phyloP scores from a whole-genome alignment of 2,888 invertebrate genomes.

The Polymixis lichenea region DNA sequence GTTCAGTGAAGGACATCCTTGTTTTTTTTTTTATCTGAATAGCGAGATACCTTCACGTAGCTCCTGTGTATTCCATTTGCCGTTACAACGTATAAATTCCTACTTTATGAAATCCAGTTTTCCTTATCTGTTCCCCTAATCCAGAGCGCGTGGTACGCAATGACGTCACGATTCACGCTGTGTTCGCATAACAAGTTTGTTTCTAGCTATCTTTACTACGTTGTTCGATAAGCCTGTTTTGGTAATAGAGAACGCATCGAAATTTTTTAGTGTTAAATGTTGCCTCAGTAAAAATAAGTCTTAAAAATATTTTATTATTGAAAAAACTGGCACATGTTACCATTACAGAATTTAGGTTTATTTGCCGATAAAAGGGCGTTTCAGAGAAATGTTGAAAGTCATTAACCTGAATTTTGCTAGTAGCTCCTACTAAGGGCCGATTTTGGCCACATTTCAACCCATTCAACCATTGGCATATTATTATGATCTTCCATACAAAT shows the following conservation, averaged over 20 bases:
- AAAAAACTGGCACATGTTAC: slow-evolving; percentile 21
- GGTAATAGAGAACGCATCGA: slow-evolving; percentile 4
- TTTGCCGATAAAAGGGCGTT: slow-evolving; percentile 49
- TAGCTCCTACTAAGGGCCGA: slow-evolving; percentile 17
- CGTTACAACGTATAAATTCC: slow-evolving; percentile 42
- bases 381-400: slow-evolving; percentile 35
- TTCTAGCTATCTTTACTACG: slow-evolving; percentile 42
- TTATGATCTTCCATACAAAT: slow-evolving; percentile 13
- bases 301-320: slow-evolving; percentile 21
- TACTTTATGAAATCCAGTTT: slow-evolving; percentile 58
- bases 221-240: slow-evolving; percentile 52
- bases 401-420: slow-evolving; percentile 52
- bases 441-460: slow-evolving; percentile 42
- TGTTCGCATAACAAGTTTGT: slow-evolving; percentile 60
- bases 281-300: slow-evolving; percentile 8
- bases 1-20: slow-evolving; percentile 2
- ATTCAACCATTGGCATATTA: slow-evolving; percentile 12
- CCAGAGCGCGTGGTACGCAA: slow-evolving; percentile 50
- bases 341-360: slow-evolving; percentile 51
- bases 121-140: slow-evolving; percentile 63
- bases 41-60: not conserved
- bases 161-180: slow-evolving; percentile 59
- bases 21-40: slow-evolving; percentile 9
- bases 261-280: slow-evolving; percentile 23
- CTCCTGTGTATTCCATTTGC: slow-evolving; percentile 30